Evolutionary conservation across 2,113 vertebrate species (phyloP).

Genomic region (Theropithecus gelada): DNA sequence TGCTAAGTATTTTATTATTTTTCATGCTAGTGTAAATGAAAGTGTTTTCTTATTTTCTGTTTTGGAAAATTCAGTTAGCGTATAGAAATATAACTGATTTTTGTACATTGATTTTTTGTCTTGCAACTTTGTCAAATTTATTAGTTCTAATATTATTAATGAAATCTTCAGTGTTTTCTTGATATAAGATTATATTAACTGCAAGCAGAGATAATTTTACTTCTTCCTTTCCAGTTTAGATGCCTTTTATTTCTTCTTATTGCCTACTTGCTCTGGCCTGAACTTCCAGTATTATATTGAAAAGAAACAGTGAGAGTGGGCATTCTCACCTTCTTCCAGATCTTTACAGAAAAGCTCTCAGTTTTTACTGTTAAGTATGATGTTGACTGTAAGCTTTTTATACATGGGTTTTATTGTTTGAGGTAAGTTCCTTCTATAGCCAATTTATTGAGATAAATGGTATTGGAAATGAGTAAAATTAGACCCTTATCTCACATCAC

Average conservation of each 20-base stretch:
- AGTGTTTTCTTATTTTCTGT: not conserved
- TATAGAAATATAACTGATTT: not conserved
- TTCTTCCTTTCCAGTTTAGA: not conserved
- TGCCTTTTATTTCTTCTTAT: not conserved
- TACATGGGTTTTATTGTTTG: not conserved
- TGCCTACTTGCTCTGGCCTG: not conserved
- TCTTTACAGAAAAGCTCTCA: not conserved
- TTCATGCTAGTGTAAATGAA: not conserved
- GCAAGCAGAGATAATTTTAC: not conserved
- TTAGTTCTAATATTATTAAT: not conserved
- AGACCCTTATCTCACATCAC: not conserved
- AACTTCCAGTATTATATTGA: not conserved
- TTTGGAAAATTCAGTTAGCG: not conserved
- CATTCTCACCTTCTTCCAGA: not conserved
- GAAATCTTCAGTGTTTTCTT: not conserved
- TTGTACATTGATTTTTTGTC: not conserved
- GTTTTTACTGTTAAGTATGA: not conserved
- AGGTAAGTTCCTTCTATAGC: not conserved
- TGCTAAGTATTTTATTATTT: not conserved
- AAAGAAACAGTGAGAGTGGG: not conserved
- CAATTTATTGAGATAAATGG: not conserved
- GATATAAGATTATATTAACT: not conserved
- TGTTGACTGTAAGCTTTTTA: not conserved
- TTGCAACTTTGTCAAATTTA: not conserved
- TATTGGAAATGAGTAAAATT: not conserved